Conservation (phyloP, 2,888 invertebrate species). For the Lasioglossum marginatum region DNA sequence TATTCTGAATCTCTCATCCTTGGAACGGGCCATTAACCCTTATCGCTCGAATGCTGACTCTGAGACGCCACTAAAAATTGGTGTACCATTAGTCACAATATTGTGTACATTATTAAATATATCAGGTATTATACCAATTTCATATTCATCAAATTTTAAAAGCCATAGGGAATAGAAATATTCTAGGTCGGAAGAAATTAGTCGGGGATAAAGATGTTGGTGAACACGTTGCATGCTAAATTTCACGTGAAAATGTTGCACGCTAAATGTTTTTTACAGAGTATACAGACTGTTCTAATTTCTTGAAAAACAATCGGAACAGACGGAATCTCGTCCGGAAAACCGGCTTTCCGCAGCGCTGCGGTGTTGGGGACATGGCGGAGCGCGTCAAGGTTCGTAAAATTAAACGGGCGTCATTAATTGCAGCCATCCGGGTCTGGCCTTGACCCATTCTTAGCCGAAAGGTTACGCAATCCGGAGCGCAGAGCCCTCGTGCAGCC, state of each 20-base stretch:
- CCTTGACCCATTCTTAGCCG: constrained; percentile 54
- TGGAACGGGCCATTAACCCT: neutral
- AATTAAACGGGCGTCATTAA: neutral
- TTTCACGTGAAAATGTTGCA: too few relatives aligned
- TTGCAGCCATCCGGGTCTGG: constrained; percentile 14
- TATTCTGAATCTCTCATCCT: neutral
- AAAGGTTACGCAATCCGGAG: constrained; percentile 33
- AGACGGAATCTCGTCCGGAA: neutral
- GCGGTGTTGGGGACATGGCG: too few relatives aligned
- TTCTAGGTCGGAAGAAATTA: neutral
- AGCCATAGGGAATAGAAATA: too few relatives aligned
- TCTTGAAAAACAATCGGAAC: too few relatives aligned
- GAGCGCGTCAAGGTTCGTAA: neutral
- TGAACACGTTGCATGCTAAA: neutral
- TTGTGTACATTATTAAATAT: too few relatives aligned
- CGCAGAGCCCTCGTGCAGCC: constrained; percentile 14
- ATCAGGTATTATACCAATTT: too few relatives aligned
- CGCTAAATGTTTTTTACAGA: too few relatives aligned
- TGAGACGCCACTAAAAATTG: too few relatives aligned
- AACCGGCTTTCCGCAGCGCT: neutral
- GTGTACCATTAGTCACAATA: too few relatives aligned
- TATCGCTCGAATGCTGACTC: too few relatives aligned
- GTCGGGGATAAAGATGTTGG: neutral
- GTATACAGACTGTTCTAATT: too few relatives aligned
- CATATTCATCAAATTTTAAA: too few relatives aligned